A percentile compares a stretch with the other conserved stretches of the same genome.
Evolutionary conservation across 2,888 invertebrate species (phyloP).

Genomic region (Pseudolycoriella hygida): DNA sequence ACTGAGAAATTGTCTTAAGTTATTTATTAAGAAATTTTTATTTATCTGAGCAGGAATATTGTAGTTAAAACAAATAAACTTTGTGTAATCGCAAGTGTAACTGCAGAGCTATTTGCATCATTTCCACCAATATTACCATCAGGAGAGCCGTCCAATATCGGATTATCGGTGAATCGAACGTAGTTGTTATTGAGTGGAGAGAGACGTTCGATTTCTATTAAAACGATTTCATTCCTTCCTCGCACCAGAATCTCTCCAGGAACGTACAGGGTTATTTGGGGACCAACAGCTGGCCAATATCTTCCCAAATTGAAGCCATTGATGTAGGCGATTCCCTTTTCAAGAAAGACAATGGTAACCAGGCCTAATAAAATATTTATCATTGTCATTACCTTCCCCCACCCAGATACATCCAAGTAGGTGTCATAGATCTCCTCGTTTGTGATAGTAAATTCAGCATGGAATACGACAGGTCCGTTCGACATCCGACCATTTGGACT

Average conservation of each 20-base stretch:
- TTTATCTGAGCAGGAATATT: too few species aligned
- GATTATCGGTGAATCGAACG: conserved; percentile 23
- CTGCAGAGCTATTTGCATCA: too few species aligned
- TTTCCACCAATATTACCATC: too few species aligned
- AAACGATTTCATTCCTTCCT: conserved; percentile 35
- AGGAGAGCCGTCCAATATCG: conserved; percentile 25
- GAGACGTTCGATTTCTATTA: conserved; percentile 37
- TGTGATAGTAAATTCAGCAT: conserved; percentile 20
- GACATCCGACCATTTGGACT: conserved; percentile 13
- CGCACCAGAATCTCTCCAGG: conserved; percentile 52
- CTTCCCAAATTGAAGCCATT: conserved; percentile 77
- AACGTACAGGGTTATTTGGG: conserved; percentile 66
- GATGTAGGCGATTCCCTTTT: conserved; percentile 56
- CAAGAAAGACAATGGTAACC: too few species aligned
- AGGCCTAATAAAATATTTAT: too few species aligned
- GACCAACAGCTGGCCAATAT: conserved; percentile 65
- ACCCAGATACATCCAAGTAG: conserved; percentile 57
- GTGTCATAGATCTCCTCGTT: conserved; percentile 45
- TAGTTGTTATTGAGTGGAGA: conserved; percentile 19
- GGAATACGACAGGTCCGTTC: conserved; percentile 39
- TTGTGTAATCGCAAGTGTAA: too few species aligned
- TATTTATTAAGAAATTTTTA: too few species aligned
- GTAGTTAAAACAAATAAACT: too few species aligned
- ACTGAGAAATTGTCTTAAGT: too few species aligned
- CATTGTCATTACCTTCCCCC: conserved; percentile 57